Base-by-base conservation (phyloP, 2,113 vertebrate genomes). In the Ochotona princeps region DNA sequence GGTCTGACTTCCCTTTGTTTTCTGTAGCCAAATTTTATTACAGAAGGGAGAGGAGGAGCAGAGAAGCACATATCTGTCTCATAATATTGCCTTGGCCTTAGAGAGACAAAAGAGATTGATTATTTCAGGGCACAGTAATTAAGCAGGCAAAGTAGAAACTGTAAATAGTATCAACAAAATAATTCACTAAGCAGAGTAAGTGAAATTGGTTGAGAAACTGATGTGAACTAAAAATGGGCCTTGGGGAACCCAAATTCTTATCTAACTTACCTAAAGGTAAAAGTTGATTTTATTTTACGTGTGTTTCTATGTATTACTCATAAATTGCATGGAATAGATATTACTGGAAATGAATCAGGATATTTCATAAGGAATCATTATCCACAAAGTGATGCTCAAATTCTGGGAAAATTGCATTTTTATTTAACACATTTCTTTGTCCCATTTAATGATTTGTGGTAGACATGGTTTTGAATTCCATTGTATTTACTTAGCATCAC, bases 161-260 rank as follows among this genome's bases (percentile, higher is more conserved):
- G 87, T 82, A 93, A 95, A 75, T 96, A 96, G 79, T 83, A 94
- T 79, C 80, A 95, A 47, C 35, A 91, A 93, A 95, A 47, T 63
- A 89, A 95, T 95, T 95, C 67, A 87, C 94, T 95, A 91, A 83
- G 26, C 35, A 79, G 73, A 85, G 54, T 79, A 74, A 49, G 32
- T 84, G 6, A 18, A 78, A 47, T 92, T 93, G 7, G 25, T 91
- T 95, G 91, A 95, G 87, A 94, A 75, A 90, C 5, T 57, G 30
- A 70, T 73, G 92, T 92, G 63, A 92, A 66, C 72, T 21, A 80
- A 89, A 76, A 78, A 51, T 63, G 84, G 93, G 30, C 11, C n/a
- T 74, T 26, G 5, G 4, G 7, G 72, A 76, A 92, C 63, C 20
- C 30, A 47, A 95, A 93, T 82, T 89, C 28, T 20, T 82, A 5